Percentiles rank a stretch among this genome's conserved stretches.
phyloP scores from a whole-genome alignment of 2,113 vertebrate species.

The Pleuronectes platessa region DNA sequence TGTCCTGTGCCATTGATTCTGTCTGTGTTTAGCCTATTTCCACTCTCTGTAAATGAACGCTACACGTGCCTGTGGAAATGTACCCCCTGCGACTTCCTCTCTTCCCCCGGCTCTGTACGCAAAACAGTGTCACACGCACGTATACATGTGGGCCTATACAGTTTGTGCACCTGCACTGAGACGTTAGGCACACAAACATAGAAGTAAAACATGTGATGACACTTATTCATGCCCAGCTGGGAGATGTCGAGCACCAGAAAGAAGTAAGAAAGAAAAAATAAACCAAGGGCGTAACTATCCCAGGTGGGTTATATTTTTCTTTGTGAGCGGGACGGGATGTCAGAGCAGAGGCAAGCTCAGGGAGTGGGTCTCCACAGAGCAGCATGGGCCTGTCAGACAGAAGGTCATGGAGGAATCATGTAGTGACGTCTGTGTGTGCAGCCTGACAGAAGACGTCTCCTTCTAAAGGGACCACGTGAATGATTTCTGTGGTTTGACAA shows the following conservation, averaged over 20 bases:
- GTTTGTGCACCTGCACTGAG: constrained; percentile 55
- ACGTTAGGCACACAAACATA: constrained; percentile 46
- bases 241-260: constrained; percentile 64
- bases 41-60: constrained; percentile 71
- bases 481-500: constrained; percentile 78
- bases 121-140: constrained; percentile 35
- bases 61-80: constrained; percentile 75
- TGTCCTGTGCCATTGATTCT: constrained; percentile 63
- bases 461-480: constrained; percentile 35
- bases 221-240: constrained; percentile 58
- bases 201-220: constrained; percentile 53
- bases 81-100: constrained; percentile 66
- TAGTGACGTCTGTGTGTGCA: constrained; percentile 37
- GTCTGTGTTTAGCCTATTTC: constrained; percentile 61
- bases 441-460: constrained; percentile 21
- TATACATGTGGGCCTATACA: constrained; percentile 38
- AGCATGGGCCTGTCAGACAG: constrained; percentile 56
- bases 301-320: constrained; percentile 20
- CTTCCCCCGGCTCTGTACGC: constrained; percentile 51
- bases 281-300: constrained; percentile 52
- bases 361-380: constrained; percentile 77
- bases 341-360: constrained; percentile 70
- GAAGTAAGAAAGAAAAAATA: constrained; percentile 25
- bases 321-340: constrained; percentile 50
- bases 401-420: constrained; percentile 45